phyloP scores from a whole-genome alignment of 1,140 invertebrate species.

The Drosophila pectinifera region DNA sequence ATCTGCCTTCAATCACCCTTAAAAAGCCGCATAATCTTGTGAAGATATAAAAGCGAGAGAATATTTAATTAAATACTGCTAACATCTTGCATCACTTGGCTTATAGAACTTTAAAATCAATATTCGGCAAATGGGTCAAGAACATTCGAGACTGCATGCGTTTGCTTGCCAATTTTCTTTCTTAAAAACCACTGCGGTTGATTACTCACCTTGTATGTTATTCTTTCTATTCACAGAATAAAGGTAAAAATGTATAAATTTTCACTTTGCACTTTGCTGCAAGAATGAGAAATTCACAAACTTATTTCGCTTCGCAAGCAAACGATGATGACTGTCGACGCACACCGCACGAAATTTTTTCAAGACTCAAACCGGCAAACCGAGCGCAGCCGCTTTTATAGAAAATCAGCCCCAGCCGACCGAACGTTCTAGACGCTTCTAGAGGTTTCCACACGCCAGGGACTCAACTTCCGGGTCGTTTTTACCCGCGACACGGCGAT shows the following conservation, averaged over 20 bases:
- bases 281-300: slow-evolving; percentile 61
- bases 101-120: slow-evolving; percentile 58
- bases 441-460: too few species aligned
- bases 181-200: background rate
- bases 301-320: slow-evolving; percentile 37
- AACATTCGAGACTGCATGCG: slow-evolving; percentile 23
- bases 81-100: slow-evolving; percentile 1
- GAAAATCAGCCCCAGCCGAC: slow-evolving; percentile 8
- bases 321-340: slow-evolving; percentile 30
- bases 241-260: slow-evolving; percentile 52
- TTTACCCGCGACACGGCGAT: too few species aligned
- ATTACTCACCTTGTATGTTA: slow-evolving; percentile 35
- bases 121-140: slow-evolving; percentile 63
- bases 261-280: slow-evolving; percentile 56
- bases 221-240: slow-evolving; percentile 60
- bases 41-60: background rate
- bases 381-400: slow-evolving; percentile 69
- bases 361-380: slow-evolving; percentile 52
- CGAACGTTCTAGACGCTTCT: slow-evolving; percentile 62
- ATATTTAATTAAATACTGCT: background rate
- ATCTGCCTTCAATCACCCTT: background rate
- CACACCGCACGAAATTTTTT: slow-evolving; percentile 65
- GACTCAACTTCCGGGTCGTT: slow-evolving; percentile 54
- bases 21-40: background rate
- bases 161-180: background rate